phyloP scores from a whole-genome alignment of 2,797 vertebrate species.

The Eulemur coronatus region DNA sequence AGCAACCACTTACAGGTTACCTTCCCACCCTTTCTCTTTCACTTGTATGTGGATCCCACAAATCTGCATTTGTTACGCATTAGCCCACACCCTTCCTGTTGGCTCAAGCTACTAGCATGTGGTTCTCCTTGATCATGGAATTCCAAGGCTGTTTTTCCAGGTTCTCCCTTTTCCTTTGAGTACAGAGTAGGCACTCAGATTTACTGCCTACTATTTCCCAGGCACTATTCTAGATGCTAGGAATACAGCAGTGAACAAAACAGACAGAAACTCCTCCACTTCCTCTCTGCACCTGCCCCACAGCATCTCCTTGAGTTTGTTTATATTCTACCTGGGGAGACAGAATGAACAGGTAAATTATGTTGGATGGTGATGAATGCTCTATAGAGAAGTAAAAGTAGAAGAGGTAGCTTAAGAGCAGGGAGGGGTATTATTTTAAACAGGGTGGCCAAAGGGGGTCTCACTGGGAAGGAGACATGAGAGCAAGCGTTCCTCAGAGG shows the following conservation, averaged over 20 bases:
- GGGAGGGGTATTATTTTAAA: neutral
- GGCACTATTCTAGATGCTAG: neutral
- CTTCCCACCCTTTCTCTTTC: neutral
- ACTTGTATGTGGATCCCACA: neutral
- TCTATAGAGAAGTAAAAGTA: neutral
- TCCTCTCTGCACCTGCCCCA: rapidly evolving
- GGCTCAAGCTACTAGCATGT: neutral
- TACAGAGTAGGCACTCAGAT: neutral
- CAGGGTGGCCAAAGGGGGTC: neutral
- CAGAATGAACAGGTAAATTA: neutral
- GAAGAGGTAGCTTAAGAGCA: neutral
- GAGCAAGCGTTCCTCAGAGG: neutral
- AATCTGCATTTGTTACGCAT: neutral
- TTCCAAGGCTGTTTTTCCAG: neutral
- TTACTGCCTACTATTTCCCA: neutral
- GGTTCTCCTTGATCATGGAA: constrained; percentile 20
- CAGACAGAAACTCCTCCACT: neutral
- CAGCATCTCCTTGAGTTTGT: neutral
- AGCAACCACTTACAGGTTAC: neutral
- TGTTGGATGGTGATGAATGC: neutral
- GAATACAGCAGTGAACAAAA: neutral
- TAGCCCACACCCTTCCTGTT: neutral
- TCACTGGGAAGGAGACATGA: neutral
- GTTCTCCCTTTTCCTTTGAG: neutral
- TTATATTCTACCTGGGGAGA: neutral